Evolutionary conservation across 2,113 vertebrate species (phyloP).

Genomic region (Austrofundulus limnaeus): DNA sequence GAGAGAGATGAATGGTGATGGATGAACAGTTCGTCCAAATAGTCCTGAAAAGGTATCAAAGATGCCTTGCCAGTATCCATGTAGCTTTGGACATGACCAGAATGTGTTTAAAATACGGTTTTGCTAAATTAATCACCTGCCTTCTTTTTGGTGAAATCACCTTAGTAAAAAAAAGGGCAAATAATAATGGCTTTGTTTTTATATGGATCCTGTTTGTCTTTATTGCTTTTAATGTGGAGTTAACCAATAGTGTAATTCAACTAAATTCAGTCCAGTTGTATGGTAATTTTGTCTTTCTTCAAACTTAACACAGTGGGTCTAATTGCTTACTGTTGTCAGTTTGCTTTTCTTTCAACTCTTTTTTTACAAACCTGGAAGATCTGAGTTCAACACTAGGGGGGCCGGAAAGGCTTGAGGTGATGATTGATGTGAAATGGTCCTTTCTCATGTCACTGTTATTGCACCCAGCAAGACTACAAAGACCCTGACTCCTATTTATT

Average conservation of each 20-base stretch:
- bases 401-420: constrained; percentile 30
- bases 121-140: no score
- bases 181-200: no score
- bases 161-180: no score
- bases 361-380: constrained; percentile 12
- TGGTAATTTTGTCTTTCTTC: constrained; percentile 46
- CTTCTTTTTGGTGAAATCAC: no score
- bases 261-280: constrained; percentile 46
- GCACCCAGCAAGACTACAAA: neutral
- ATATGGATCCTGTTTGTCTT: constrained; percentile 28
- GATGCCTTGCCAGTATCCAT: no score
- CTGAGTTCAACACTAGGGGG: constrained; percentile 28
- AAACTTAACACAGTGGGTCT: constrained; percentile 41
- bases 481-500: constrained; percentile 33
- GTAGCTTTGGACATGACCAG: no score
- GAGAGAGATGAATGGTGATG: no score
- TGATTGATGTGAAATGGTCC: constrained; percentile 46
- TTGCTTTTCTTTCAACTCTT: constrained; percentile 22
- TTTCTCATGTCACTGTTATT: constrained; percentile 24
- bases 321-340: constrained; percentile 42
- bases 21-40: no score
- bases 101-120: no score
- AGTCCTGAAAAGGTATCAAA: no score
- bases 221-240: constrained; percentile 41
- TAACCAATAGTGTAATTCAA: constrained; percentile 26